phyloP scores from a whole-genome alignment of 2,888 invertebrate genomes.

The Suillia variegata region DNA sequence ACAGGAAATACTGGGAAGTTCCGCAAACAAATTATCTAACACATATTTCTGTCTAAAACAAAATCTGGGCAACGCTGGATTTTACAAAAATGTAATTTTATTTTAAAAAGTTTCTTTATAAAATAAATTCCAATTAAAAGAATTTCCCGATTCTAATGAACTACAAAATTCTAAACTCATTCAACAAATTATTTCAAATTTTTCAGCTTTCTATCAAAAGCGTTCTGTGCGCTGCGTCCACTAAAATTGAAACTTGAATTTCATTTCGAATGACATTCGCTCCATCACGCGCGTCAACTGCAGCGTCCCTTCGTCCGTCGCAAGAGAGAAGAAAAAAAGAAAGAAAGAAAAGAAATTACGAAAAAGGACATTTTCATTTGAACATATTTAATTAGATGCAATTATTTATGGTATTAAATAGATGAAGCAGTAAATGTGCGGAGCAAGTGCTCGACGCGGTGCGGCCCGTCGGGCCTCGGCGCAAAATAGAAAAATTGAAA shows the following conservation, averaged over 20 bases:
- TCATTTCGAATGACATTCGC: constrained; percentile 61
- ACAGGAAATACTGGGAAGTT: too few species aligned
- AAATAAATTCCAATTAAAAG: too few species aligned
- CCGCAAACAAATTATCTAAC: too few species aligned
- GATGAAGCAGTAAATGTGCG: constrained; percentile 60
- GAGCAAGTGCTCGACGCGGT: constrained; percentile 51
- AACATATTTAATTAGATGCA: constrained; percentile 61
- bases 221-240: constrained; percentile 22
- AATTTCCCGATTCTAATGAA: too few species aligned
- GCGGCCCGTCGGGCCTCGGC: neutral
- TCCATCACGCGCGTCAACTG: constrained; percentile 60
- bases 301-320: constrained; percentile 36
- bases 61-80: too few species aligned
- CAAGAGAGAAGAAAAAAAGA: too few species aligned
- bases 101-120: too few species aligned
- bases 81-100: too few species aligned
- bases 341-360: constrained; percentile 20
- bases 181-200: too few species aligned
- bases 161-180: too few species aligned
- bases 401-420: constrained; percentile 61
- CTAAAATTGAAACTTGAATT: constrained; percentile 58
- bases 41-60: too few species aligned
- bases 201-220: too few species aligned
- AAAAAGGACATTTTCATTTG: constrained; percentile 58
- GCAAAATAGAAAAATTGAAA: constrained; percentile 44